These are phyloP conservation scores for Sussaba pulchella DNA, from an alignment of 2,888 invertebrate species.

Conservation along the genomic window DNA sequence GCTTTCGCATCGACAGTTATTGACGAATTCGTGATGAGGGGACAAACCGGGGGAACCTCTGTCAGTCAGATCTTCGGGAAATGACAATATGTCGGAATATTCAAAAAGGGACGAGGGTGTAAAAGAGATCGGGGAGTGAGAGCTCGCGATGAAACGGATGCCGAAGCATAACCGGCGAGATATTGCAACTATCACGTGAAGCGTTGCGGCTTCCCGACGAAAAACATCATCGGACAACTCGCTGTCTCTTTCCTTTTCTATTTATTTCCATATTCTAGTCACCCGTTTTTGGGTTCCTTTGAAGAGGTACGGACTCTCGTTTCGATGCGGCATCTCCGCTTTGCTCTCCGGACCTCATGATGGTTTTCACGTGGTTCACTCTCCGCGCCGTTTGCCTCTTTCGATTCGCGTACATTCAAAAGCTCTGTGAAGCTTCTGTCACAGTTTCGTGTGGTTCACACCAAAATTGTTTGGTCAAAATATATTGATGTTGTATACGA, in stretches of 20 bases:
- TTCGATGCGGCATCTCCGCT: conserved; percentile 28
- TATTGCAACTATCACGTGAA: conserved; percentile 50
- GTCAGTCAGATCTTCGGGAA: conserved; percentile 51
- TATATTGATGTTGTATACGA: conserved; percentile 21
- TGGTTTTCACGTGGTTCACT: conserved; percentile 5
- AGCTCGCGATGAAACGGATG: conserved; percentile 48
- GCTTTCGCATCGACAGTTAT: conserved; percentile 54
- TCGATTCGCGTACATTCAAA: neutral
- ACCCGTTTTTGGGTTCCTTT: conserved; percentile 58
- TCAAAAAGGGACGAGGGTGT: conserved; percentile 22
- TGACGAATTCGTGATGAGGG: conserved; percentile 50
- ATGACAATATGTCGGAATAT: conserved; percentile 60
- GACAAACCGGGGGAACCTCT: neutral
- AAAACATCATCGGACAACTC: conserved; percentile 44
- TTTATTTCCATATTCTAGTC: conserved; percentile 1
- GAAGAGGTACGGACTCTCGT: conserved; percentile 50
- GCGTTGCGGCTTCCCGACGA: conserved; percentile 49
- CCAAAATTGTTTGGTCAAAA: conserved; percentile 44
- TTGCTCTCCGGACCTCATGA: conserved; percentile 10
- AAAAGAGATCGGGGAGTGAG: conserved; percentile 34
- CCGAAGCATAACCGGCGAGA: conserved; percentile 36
- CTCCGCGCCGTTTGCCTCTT: conserved; percentile 19
- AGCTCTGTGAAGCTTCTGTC: conserved; percentile 18
- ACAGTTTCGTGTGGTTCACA: conserved; percentile 48
- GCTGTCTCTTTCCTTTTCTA: conserved; percentile 17